Base-by-base conservation (phyloP, 2,113 vertebrate species). In the Mesembrinibis cayennensis region DNA sequence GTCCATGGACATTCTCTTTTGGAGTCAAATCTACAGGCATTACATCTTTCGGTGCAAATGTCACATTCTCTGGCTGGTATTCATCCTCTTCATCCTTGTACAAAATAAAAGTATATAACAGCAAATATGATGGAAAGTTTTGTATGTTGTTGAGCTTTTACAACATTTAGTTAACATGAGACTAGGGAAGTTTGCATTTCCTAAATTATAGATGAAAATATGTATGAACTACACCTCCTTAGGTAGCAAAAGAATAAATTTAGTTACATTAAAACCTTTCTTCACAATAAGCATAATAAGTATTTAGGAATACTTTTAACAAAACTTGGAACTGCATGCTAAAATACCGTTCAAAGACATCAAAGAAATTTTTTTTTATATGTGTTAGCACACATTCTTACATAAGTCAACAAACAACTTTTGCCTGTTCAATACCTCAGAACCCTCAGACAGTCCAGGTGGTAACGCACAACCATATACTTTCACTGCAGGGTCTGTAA, bases 21-120 rank as follows among this genome's bases (percentile, higher is more conserved):
- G 98, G 98, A 50, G 89, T 98, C 95, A 99, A 98, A 94, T 99
- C 99, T 34, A 99, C 97, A 4, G 99, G 99, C 23, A 97, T 99
- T 78, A 99, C 98, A 7, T 99, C 99, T 95, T 99, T 99, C 0
- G 99, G 99, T 5, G 99, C 99, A 97, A 99, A 99, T 0, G 99
- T 99, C 96, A 99, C 98, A 20, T 99, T 98, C 77, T 99, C 98
- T 26, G 99, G 99, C 81, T 98, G 94, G 70, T 99, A 99, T 63
- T 99, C 98, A 34, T 99, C 99, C 18, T 99, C 99, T 50, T 99
- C 98, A 50, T 98, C 98, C 82, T 99, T 87, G 77, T 50, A 95
- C 76, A 94, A 95, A 95, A 67, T 7, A 13, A 1, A 82, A 67
- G 16, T 14, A 76, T 17, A 0, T 58, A 72, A 74, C 58, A 91